Evolutionary conservation across 2,888 invertebrate genomes (phyloP), one percentile per base, ranked within the genome.

Genomic region (Drosophila barbarae): DNA sequence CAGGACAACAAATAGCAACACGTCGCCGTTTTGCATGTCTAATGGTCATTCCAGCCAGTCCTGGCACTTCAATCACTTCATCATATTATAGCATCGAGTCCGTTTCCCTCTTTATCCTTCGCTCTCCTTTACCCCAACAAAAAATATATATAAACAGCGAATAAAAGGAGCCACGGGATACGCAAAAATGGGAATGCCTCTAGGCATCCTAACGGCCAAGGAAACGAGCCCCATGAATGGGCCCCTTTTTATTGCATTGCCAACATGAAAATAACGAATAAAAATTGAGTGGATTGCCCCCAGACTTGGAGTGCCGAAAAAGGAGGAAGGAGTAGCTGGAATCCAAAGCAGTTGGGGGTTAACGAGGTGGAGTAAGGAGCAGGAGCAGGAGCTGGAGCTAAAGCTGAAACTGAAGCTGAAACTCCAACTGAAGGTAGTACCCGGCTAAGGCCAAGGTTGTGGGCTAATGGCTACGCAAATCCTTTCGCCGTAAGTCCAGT

Each of bases 1-100:
- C 23, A 36, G 18, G 5, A 41, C 50, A 34, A 47, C 36, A 57
- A 78, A 79, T 79, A 66, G 71, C 74, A 74, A 76, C 83, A 76
- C 72, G 77, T 65, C 49, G 59, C 15, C 26, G 38, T 35, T 73
- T 77, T 82, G 77, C 79, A 84, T 79, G 79, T 81, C 71, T 59
- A 57, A 47, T 47, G 76, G 78, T 49, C 66, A 81, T 83, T 84
- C 28, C 69, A 42, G 36, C 50, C 71, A 69, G 55, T 69, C 49
- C 47, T 42, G 69, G 47, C 71, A 77, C 76, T 83, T 80, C 84
- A 79, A 79, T 83, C 78, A 77, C 78, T 79, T 83, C 84, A 83
- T 79, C 78, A 83, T 77, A 79, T 58, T 42, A 58, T 57, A 5
- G 41, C 58, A 76, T 57, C 59, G 41, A 54, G 9, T 3, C 30